A percentile compares a stretch with the other conserved stretches of the same genome.
Evolutionary conservation across 2,113 vertebrate genomes (phyloP).

Genomic region (Erinaceus europaeus): DNA sequence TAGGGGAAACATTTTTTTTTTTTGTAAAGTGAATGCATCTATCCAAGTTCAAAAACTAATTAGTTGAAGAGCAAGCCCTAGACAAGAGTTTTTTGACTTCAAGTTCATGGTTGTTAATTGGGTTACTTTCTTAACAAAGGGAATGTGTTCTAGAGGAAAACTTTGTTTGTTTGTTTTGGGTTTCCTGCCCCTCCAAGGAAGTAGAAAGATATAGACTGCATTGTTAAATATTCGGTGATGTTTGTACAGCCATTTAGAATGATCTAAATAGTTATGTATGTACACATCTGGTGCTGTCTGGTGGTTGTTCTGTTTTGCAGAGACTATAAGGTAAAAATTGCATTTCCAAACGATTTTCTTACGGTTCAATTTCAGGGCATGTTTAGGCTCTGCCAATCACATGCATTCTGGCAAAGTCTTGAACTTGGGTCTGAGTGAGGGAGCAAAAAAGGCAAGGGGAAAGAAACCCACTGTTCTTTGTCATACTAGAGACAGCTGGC

Average conservation of each 20-base stretch:
- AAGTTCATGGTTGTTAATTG: background rate
- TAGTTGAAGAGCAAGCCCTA: background rate
- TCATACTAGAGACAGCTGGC: background rate
- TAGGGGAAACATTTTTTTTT: background rate
- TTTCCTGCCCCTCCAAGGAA: background rate
- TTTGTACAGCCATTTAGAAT: background rate
- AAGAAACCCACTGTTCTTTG: background rate
- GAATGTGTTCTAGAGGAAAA: background rate
- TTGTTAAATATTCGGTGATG: background rate
- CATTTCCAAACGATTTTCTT: background rate
- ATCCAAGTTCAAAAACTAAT: slow-evolving; percentile 29
- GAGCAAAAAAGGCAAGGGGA: background rate
- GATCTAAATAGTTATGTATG: background rate
- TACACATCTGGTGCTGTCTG: background rate
- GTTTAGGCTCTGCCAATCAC: background rate
- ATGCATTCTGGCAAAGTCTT: background rate
- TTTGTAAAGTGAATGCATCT: background rate
- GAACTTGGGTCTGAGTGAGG: background rate
- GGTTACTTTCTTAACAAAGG: slow-evolving; percentile 3
- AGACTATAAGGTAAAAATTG: background rate
- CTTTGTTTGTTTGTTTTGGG: background rate
- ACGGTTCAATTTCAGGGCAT: background rate
- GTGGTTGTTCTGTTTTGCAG: background rate
- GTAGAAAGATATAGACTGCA: background rate
- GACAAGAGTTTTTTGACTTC: slow-evolving; percentile 11